A percentile compares a stretch with the other conserved stretches of the same genome.
These are phyloP conservation scores for Heliothis peltigera DNA, from an alignment of 2,888 invertebrate species.

Conservation along the genomic window DNA sequence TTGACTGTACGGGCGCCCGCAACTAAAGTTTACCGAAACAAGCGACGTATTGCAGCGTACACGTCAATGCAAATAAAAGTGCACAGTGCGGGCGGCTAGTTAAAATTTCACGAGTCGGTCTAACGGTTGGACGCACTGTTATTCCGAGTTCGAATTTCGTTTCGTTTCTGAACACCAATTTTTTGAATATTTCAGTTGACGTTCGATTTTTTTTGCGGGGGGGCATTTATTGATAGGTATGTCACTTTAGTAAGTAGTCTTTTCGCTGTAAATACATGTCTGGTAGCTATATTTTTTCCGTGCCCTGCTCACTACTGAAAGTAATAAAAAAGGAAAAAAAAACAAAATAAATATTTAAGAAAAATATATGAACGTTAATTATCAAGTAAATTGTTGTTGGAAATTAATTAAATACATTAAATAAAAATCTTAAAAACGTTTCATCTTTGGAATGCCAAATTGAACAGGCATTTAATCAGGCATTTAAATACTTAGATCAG, in stretches of 20 bases:
- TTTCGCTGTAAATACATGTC: too few species aligned
- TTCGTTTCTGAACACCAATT: slow-evolving; percentile 54
- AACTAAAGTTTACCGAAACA: slow-evolving; percentile 60
- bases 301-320: too few species aligned
- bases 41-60: slow-evolving; percentile 64
- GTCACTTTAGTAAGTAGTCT: not conserved
- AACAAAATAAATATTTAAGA: too few species aligned
- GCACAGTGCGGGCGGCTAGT: slow-evolving; percentile 70
- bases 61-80: slow-evolving; percentile 79
- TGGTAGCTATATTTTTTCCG: too few species aligned
- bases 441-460: too few species aligned
- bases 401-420: too few species aligned
- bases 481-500: too few species aligned
- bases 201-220: slow-evolving; percentile 23
- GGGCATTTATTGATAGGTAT: slow-evolving; percentile 35
- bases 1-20: slow-evolving; percentile 50
- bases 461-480: too few species aligned
- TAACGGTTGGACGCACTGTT: slow-evolving; percentile 65
- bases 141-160: slow-evolving; percentile 63
- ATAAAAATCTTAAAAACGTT: too few species aligned
- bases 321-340: too few species aligned
- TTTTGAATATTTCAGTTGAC: slow-evolving; percentile 67
- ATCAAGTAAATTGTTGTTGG: too few species aligned
- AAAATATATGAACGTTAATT: too few species aligned
- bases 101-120: slow-evolving; percentile 80